These are phyloP conservation scores for Rhagonycha fulva DNA, from an alignment of 2,888 invertebrate genomes.

Conservation along the genomic window DNA sequence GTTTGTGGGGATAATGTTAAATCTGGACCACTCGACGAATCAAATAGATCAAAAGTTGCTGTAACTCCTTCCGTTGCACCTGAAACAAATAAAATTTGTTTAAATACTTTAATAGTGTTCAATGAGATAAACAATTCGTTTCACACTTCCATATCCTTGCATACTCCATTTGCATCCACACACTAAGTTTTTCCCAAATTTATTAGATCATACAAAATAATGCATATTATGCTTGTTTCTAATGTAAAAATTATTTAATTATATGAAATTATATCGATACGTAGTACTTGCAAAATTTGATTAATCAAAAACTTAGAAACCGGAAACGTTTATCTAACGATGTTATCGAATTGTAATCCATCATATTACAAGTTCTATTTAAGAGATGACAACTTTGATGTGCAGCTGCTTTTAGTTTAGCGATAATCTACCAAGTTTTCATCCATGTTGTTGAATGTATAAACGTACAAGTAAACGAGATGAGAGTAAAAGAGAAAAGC, in stretches of 20 bases:
- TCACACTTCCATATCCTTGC: too few species aligned
- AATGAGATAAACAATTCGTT: not conserved
- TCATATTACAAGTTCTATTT: constrained; percentile 38
- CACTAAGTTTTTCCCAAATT: not conserved
- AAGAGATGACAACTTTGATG: constrained; percentile 36
- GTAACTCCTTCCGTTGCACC: constrained; percentile 51
- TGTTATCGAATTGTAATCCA: constrained; percentile 40
- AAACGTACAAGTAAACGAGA: constrained; percentile 14
- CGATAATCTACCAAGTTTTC: constrained; percentile 33
- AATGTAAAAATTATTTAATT: not conserved
- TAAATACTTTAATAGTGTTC: not conserved
- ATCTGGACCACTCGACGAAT: constrained; percentile 64
- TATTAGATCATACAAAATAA: not conserved
- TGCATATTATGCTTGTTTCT: not conserved
- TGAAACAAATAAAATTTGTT: constrained; percentile 24
- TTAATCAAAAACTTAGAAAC: constrained; percentile 26
- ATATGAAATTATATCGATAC: not conserved
- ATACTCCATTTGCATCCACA: too few species aligned
- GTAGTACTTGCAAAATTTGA: constrained; percentile 12
- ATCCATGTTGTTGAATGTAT: constrained; percentile 29
- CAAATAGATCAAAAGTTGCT: constrained; percentile 62
- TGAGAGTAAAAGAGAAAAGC: constrained; percentile 18
- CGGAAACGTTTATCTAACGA: constrained; percentile 29
- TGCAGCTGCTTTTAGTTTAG: constrained; percentile 34
- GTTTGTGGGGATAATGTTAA: constrained; percentile 66